A percentile compares a stretch with the other conserved stretches of the same genome.
These are phyloP conservation scores for Gasteruption jaculator DNA, from an alignment of 2,888 invertebrate genomes.

Conservation along the genomic window DNA sequence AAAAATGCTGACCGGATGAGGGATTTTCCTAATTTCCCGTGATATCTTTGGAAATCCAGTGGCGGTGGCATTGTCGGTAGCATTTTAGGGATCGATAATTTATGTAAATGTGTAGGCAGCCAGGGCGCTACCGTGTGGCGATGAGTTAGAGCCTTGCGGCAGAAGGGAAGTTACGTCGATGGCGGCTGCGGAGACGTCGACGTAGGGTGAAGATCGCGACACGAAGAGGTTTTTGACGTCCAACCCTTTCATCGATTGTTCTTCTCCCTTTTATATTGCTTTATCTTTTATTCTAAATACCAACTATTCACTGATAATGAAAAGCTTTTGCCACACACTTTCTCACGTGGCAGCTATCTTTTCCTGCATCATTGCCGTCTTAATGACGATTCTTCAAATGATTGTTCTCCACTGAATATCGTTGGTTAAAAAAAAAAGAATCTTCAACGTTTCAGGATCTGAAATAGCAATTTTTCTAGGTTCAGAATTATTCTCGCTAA, in stretches of 20 bases:
- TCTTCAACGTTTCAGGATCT: too few species aligned
- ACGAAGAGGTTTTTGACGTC: conserved; percentile 50
- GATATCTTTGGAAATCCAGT: too few species aligned
- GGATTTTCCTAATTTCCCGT: too few species aligned
- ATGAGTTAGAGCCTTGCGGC: conserved; percentile 47
- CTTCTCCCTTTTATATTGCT: too few species aligned
- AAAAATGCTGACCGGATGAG: too few species aligned
- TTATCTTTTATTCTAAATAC: too few species aligned
- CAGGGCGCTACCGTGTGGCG: conserved; percentile 51
- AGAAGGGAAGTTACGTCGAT: conserved; percentile 26
- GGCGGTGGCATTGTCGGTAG: conserved; percentile 47
- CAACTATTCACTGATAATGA: too few species aligned
- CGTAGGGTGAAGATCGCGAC: conserved; percentile 47
- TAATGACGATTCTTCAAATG: conserved; percentile 25
- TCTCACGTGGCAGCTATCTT: conserved; percentile 31
- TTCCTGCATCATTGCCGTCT: conserved; percentile 11
- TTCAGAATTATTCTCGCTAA: too few species aligned
- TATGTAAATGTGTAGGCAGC: conserved; percentile 52
- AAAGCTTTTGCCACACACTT: conserved; percentile 27
- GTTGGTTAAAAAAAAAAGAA: too few species aligned
- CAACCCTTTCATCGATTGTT: conserved; percentile 51
- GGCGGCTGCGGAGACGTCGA: conserved; percentile 29
- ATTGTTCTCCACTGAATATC: too few species aligned
- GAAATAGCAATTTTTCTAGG: too few species aligned
- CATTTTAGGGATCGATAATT: conserved; percentile 52